phyloP scores from a whole-genome alignment of 1,140 invertebrate species.

The Trichonephila inaurata region DNA sequence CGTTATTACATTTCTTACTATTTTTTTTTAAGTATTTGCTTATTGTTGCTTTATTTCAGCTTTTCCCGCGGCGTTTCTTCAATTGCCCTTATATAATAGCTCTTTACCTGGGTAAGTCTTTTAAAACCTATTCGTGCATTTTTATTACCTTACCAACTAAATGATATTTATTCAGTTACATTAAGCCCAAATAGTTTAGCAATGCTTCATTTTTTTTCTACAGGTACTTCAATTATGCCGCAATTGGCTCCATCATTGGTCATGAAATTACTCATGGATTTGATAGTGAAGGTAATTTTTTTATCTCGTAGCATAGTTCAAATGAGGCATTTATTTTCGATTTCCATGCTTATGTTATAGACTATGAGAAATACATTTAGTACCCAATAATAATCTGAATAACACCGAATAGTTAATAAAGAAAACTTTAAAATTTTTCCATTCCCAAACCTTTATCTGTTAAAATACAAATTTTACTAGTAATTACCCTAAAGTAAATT shows the following conservation, averaged over 20 bases:
- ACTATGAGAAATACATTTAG: too few relatives aligned
- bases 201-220: not conserved
- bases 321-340: too few relatives aligned
- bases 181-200: not conserved
- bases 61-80: slow-evolving; percentile 36
- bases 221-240: slow-evolving; percentile 45
- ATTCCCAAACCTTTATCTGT: too few relatives aligned
- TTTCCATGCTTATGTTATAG: too few relatives aligned
- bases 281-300: slow-evolving; percentile 50
- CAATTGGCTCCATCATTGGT: slow-evolving; percentile 40
- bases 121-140: not conserved
- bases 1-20: too few relatives aligned
- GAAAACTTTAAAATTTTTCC: too few relatives aligned
- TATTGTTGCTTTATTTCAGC: not conserved
- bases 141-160: not conserved
- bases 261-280: slow-evolving; percentile 58
- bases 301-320: not conserved
- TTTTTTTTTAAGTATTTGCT: not conserved
- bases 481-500: too few relatives aligned
- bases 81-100: not conserved
- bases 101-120: slow-evolving; percentile 17
- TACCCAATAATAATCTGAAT: too few relatives aligned
- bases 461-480: too few relatives aligned
- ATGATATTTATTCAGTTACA: not conserved
- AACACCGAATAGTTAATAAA: too few relatives aligned